These are phyloP conservation scores for Ambastaia sidthimunki DNA, from an alignment of 2,797 vertebrate species.

Conservation along the genomic window DNA sequence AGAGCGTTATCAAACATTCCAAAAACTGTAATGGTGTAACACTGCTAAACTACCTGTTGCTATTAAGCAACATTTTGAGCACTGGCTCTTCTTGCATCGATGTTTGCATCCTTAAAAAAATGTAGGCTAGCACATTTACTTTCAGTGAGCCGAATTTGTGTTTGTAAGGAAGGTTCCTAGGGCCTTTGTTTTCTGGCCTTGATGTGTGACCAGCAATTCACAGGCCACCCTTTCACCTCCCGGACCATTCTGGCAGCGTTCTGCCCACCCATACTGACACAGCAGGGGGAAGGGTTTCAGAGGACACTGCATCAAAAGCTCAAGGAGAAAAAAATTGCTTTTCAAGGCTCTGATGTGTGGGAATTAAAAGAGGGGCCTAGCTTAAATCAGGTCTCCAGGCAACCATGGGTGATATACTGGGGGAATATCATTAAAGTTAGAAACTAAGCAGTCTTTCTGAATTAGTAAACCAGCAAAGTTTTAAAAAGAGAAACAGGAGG, in stretches of 20 bases:
- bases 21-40: background rate
- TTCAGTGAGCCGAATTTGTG: constrained; percentile 87
- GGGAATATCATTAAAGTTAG: constrained; percentile 99
- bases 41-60: constrained; percentile 2
- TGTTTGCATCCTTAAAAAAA: constrained; percentile 54
- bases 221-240: constrained; percentile 84
- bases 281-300: constrained; percentile 96
- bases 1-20: background rate
- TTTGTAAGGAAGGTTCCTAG: constrained; percentile 90
- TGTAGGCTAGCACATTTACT: constrained; percentile 81
- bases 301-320: constrained; percentile 98
- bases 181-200: constrained; percentile 96
- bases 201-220: constrained; percentile 95
- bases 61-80: constrained; percentile 2
- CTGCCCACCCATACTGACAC: constrained; percentile 99
- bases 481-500: constrained; percentile 44
- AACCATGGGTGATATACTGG: constrained; percentile 94
- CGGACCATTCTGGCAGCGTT: constrained; percentile 84
- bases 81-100: constrained; percentile 30
- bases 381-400: constrained; percentile 99
- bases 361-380: constrained; percentile 99
- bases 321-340: constrained; percentile 94
- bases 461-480: constrained; percentile 84
- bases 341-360: constrained; percentile 98
- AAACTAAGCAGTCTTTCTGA: constrained; percentile 89